A percentile compares a stretch with the other conserved stretches of the same genome.
phyloP scores from a whole-genome alignment of 2,888 invertebrate genomes.

The Germaria angustata region DNA sequence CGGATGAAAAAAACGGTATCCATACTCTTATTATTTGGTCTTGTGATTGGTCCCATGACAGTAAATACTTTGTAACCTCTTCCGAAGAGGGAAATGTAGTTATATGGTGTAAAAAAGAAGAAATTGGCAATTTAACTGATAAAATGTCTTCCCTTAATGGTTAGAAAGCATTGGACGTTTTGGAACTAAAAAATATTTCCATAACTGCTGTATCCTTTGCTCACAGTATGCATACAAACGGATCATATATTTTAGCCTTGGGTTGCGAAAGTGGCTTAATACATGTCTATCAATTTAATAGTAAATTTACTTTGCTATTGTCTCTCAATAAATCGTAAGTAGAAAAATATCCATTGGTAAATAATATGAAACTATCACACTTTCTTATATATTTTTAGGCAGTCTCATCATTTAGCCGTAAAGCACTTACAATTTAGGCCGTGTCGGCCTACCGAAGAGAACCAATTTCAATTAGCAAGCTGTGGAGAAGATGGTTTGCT shows the following conservation, averaged over 20 bases:
- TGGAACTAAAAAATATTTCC: conserved; percentile 84
- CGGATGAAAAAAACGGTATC: conserved; percentile 85
- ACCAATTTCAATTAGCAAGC: conserved; percentile 85
- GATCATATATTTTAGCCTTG: conserved; percentile 83
- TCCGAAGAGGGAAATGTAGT: conserved; percentile 92
- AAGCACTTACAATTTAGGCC: conserved; percentile 87
- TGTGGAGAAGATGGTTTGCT: conserved; percentile 87
- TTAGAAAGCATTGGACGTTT: conserved; percentile 80
- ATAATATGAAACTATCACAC: background rate
- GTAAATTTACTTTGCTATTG: conserved; percentile 81
- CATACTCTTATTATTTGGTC: conserved; percentile 97
- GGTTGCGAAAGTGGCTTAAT: conserved; percentile 88
- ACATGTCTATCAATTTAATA: conserved; percentile 82
- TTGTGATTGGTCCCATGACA: conserved; percentile 93
- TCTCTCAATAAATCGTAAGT: conserved; percentile 82
- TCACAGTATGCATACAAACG: conserved; percentile 74
- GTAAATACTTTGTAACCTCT: conserved; percentile 90
- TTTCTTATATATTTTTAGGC: conserved; percentile 77
- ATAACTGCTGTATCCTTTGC: conserved; percentile 90
- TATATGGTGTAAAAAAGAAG: conserved; percentile 71
- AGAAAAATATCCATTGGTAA: conserved; percentile 18
- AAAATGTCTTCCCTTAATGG: conserved; percentile 80
- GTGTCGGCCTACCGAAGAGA: conserved; percentile 12
- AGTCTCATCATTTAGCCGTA: conserved; percentile 88
- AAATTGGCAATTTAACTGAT: background rate